A percentile compares a stretch with the other conserved stretches of the same genome.
These are phyloP conservation scores for Prionailurus viverrinus DNA, from an alignment of 2,113 vertebrate genomes.

Conservation along the genomic window DNA sequence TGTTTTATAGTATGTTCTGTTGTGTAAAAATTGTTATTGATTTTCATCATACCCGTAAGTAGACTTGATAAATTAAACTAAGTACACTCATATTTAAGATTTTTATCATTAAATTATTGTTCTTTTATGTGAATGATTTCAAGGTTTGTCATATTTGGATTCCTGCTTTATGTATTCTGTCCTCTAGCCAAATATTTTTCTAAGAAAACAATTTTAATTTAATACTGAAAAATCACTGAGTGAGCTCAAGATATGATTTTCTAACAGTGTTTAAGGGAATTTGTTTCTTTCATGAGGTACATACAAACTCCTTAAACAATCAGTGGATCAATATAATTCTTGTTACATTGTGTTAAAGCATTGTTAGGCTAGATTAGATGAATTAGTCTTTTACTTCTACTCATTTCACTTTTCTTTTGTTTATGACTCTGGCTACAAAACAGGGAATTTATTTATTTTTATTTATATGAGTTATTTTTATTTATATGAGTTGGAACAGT, in stretches of 20 bases:
- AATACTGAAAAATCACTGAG: slow-evolving; percentile 14
- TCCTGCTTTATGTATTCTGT: not conserved
- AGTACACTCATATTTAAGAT: not conserved
- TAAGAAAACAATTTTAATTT: slow-evolving; percentile 37
- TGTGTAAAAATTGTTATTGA: not conserved
- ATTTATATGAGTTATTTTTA: slow-evolving; percentile 11
- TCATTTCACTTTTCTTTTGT: not conserved
- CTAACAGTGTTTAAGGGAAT: not conserved
- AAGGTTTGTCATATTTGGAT: slow-evolving; percentile 28
- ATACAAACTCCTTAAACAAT: not conserved
- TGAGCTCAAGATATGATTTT: slow-evolving; percentile 12
- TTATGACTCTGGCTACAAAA: not conserved
- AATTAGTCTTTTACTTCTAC: not conserved
- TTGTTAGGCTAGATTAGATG: not conserved
- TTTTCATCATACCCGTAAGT: not conserved
- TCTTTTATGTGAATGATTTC: slow-evolving; percentile 28
- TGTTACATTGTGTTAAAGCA: not conserved
- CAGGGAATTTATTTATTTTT: not conserved
- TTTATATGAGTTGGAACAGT: not conserved
- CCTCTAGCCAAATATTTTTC: slow-evolving; percentile 16
- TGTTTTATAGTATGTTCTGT: slow-evolving; percentile 9
- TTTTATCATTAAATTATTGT: slow-evolving; percentile 46
- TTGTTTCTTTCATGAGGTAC: not conserved
- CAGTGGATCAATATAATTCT: not conserved
- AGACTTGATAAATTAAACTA: slow-evolving; percentile 18